A percentile compares a stretch with the other conserved stretches of the same genome.
Evolutionary conservation across 2,888 invertebrate genomes (phyloP).

Genomic region (Isotomurus palustris): DNA sequence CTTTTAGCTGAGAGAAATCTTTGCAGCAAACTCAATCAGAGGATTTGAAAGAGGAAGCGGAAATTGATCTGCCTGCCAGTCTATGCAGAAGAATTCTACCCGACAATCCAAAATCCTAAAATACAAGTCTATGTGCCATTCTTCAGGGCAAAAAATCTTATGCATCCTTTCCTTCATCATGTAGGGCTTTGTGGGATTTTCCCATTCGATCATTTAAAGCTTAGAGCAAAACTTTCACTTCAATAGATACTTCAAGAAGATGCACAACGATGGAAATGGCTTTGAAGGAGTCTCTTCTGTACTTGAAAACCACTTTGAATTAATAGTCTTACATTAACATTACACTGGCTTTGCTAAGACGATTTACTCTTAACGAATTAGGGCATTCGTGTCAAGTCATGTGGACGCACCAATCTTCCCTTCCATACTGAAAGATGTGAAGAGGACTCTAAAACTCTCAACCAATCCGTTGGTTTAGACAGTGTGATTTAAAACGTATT

Average conservation of each 20-base stretch:
- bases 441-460: too few species aligned
- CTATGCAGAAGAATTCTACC: not conserved
- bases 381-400: too few species aligned
- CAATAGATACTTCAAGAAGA: not conserved
- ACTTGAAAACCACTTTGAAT: slow-evolving; percentile 6
- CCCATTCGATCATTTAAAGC: slow-evolving; percentile 4
- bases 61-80: slow-evolving; percentile 8
- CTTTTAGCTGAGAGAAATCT: not conserved
- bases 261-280: not conserved
- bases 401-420: too few species aligned
- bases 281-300: not conserved
- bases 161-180: not conserved
- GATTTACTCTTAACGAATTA: not conserved
- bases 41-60: slow-evolving; percentile 2
- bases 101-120: too few species aligned
- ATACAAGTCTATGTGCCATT: too few species aligned
- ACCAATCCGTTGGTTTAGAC: too few species aligned
- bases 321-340: slow-evolving; percentile 8
- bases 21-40: not conserved
- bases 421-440: too few species aligned
- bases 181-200: too few species aligned
- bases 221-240: slow-evolving; percentile 2
- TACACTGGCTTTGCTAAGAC: not conserved
- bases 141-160: slow-evolving; percentile 13
- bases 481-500: too few species aligned